Conservation (phyloP, 1,140 invertebrate species). For the Anadara kagoshimensis region DNA sequence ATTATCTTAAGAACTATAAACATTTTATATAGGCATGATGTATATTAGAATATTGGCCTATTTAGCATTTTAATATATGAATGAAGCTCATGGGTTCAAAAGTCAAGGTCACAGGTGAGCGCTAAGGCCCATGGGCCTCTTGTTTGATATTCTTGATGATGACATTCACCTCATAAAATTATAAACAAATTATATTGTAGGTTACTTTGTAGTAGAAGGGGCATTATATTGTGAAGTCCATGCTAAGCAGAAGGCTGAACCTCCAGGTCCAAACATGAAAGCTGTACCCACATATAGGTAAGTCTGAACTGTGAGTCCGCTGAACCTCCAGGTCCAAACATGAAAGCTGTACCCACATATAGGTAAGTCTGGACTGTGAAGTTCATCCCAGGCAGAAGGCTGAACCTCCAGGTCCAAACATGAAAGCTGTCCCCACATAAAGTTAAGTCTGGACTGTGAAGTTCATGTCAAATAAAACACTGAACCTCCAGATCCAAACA, state of each 20-base stretch:
- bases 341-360: constrained; percentile 60
- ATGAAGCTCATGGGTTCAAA: too few relatives aligned
- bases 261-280: constrained; percentile 61
- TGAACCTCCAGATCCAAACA: constrained; percentile 55
- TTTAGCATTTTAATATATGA: too few relatives aligned
- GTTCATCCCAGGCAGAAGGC: constrained; percentile 83
- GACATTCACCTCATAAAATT: too few relatives aligned
- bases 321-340: constrained; percentile 55
- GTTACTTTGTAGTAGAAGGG: constrained; percentile 96
- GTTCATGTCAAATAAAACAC: too few relatives aligned
- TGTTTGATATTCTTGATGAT: too few relatives aligned
- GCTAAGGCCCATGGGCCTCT: too few relatives aligned
- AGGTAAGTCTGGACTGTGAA: constrained; percentile 84
- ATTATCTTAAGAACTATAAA: too few relatives aligned
- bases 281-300: constrained; percentile 60
- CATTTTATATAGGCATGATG: too few relatives aligned
- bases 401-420: constrained; percentile 57
- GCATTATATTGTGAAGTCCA: constrained; percentile 98
- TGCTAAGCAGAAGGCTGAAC: constrained; percentile 77
- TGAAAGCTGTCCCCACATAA: constrained; percentile 61
- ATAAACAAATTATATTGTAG: constrained; percentile 66
- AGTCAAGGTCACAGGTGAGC: too few relatives aligned
- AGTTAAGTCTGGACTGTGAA: constrained; percentile 37
- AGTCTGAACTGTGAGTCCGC: constrained; percentile 24
- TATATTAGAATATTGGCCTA: too few relatives aligned